phyloP scores from a whole-genome alignment of 2,888 invertebrate genomes.

The Drosophila macrospina region DNA sequence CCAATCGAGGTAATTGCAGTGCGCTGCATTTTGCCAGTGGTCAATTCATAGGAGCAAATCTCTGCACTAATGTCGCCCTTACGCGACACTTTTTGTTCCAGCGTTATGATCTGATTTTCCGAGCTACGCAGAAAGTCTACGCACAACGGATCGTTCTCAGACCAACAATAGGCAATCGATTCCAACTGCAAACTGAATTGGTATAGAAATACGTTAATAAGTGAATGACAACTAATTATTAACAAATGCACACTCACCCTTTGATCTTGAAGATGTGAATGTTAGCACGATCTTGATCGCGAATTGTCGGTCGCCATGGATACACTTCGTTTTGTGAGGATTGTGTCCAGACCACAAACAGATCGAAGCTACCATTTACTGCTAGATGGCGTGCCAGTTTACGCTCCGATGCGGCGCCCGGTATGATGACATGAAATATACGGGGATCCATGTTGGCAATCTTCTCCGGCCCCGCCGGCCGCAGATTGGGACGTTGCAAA shows the following conservation, averaged over 20 bases:
- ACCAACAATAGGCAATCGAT: constrained; percentile 92
- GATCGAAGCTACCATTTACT: constrained; percentile 84
- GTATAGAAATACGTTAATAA: neutral
- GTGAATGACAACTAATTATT: neutral
- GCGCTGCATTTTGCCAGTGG: constrained; percentile 87
- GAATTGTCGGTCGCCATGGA: constrained; percentile 95
- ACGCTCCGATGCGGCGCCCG: constrained; percentile 82
- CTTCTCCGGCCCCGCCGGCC: constrained; percentile 87
- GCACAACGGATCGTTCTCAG: constrained; percentile 95
- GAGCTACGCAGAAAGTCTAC: constrained; percentile 91
- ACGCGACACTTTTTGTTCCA: constrained; percentile 93
- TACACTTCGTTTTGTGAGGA: constrained; percentile 94
- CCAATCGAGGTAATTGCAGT: constrained; percentile 89
- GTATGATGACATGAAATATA: constrained; percentile 86
- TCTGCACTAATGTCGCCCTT: constrained; percentile 91
- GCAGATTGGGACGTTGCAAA: constrained; percentile 87
- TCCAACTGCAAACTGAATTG: constrained; percentile 89
- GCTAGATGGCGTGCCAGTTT: constrained; percentile 83
- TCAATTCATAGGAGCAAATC: constrained; percentile 88
- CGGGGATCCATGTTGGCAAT: constrained; percentile 89
- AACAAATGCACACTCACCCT: constrained; percentile 86
- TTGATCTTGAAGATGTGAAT: constrained; percentile 92
- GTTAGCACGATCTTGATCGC: constrained; percentile 95
- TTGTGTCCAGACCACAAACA: constrained; percentile 94
- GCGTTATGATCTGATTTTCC: constrained; percentile 90